Percentiles rank a stretch among this genome's conserved stretches.
These are phyloP conservation scores for Eumeta japonica DNA, from an alignment of 1,140 invertebrate genomes.

Conservation along the genomic window DNA sequence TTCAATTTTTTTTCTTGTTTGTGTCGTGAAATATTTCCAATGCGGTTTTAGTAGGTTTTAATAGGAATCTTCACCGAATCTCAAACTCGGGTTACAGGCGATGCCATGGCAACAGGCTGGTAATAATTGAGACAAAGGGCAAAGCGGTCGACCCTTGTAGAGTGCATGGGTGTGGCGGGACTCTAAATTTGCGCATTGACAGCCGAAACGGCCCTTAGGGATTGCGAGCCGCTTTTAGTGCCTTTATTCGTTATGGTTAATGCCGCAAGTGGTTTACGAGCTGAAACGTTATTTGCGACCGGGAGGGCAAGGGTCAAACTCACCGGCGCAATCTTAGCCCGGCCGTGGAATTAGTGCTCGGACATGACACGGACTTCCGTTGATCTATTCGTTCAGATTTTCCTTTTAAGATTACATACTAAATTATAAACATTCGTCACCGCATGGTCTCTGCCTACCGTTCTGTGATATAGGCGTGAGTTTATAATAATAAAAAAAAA, in stretches of 20 bases:
- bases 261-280: conserved; percentile 50
- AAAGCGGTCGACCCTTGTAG: conserved; percentile 38
- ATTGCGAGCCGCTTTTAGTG: conserved; percentile 45
- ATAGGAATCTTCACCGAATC: not conserved
- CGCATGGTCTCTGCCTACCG: no score
- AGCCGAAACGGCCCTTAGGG: conserved; percentile 50
- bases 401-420: no score
- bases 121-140: conserved; percentile 50
- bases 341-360: no score
- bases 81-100: no score
- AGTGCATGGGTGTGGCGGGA: conserved; percentile 48
- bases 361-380: no score
- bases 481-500: no score
- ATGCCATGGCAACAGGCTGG: conserved; percentile 16
- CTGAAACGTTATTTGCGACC: conserved; percentile 42
- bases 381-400: no score
- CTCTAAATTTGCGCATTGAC: conserved; percentile 55
- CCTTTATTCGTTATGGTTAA: conserved; percentile 56
- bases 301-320: conserved; percentile 11
- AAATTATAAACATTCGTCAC: no score
- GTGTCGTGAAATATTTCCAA: no score
- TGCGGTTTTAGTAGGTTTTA: not conserved
- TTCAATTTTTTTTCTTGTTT: no score
- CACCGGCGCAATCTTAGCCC: not conserved
- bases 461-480: no score